Percentiles rank a stretch among this genome's conserved stretches.
Conservation (phyloP, 2,113 vertebrate genomes). For the Xiphias gladius region DNA sequence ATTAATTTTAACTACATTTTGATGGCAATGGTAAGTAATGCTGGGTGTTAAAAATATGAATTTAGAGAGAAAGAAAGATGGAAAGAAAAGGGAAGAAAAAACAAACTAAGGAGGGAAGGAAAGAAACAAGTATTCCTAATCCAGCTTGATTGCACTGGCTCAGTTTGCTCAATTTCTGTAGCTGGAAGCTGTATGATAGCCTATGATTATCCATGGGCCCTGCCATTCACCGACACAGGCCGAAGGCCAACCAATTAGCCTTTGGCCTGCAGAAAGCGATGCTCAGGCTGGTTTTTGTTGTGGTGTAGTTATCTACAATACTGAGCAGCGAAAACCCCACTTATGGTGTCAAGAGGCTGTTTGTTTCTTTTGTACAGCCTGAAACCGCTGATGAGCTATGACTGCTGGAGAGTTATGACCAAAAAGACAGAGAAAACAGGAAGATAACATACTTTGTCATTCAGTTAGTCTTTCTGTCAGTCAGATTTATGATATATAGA, state of each 20-base stretch:
- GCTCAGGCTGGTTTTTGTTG: conserved; percentile 58
- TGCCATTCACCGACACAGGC: conserved; percentile 50
- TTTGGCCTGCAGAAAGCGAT: conserved; percentile 66
- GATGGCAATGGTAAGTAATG: neutral
- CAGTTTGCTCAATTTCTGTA: conserved; percentile 21
- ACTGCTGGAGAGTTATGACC: conserved; percentile 43
- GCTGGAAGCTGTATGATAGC: conserved; percentile 52
- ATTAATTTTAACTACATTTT: no score
- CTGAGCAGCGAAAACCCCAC: conserved; percentile 64
- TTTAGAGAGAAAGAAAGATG: neutral
- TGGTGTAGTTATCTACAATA: conserved; percentile 66
- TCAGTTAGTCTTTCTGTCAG: conserved; percentile 39
- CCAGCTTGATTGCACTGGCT: conserved; percentile 15
- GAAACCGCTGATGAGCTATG: conserved; percentile 61
- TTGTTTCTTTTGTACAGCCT: conserved; percentile 51
- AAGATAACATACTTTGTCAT: conserved; percentile 61
- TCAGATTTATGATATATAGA: conserved; percentile 29
- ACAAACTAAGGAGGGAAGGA: neutral
- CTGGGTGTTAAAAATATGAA: neutral
- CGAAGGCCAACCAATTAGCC: conserved; percentile 72
- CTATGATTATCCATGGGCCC: conserved; percentile 53
- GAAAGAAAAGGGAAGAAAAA: neutral
- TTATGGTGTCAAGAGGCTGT: conserved; percentile 70
- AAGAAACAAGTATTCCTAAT: conserved; percentile 25
- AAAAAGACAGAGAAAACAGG: conserved; percentile 46